Conservation (phyloP, 2,113 vertebrate genomes). For the Callochromis pleurospilus region DNA sequence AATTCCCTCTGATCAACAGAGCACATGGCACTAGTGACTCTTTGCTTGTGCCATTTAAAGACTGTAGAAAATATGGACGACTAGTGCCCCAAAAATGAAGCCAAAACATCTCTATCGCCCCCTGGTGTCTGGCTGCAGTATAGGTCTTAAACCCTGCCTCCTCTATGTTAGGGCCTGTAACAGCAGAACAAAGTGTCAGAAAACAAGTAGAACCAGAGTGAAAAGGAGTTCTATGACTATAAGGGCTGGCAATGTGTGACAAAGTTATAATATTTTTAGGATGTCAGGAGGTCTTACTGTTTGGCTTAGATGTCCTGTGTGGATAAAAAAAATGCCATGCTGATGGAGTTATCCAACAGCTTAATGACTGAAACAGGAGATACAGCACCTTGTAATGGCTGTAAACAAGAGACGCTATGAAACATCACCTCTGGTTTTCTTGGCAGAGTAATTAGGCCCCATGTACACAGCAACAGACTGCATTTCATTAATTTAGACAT, state of each 20-base stretch:
- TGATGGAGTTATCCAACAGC: background rate
- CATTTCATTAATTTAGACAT: background rate
- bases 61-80: background rate
- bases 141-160: background rate
- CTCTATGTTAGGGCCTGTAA: background rate
- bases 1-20: background rate
- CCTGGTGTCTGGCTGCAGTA: background rate
- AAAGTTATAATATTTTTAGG: background rate
- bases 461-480: background rate
- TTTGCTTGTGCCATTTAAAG: background rate
- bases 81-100: background rate
- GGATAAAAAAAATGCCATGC: background rate
- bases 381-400: background rate
- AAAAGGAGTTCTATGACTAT: background rate
- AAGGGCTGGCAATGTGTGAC: background rate
- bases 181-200: background rate
- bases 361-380: background rate
- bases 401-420: background rate
- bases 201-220: background rate
- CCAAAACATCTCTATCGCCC: background rate
- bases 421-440: background rate
- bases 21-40: background rate
- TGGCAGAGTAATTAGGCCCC: background rate
- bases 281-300: background rate
- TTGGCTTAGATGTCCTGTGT: background rate